A percentile compares a stretch with the other conserved stretches of the same genome.
These are phyloP conservation scores for Acanthosepion esculentum DNA, from an alignment of 2,888 invertebrate genomes.

Conservation along the genomic window DNA sequence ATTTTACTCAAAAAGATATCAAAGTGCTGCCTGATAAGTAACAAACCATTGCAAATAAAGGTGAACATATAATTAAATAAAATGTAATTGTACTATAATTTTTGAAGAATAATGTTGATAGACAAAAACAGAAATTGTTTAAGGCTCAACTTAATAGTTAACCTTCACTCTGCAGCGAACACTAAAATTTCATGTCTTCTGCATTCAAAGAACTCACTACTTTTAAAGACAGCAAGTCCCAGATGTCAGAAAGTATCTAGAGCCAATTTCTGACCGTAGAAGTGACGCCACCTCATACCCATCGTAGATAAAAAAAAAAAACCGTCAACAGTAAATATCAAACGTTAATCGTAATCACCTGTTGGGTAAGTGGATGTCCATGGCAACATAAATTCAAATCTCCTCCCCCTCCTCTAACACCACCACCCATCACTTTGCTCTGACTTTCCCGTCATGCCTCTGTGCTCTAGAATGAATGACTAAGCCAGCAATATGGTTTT, in stretches of 20 bases:
- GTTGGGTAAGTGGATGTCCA: not conserved
- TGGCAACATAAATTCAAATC: not conserved
- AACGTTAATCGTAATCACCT: constrained; percentile 13
- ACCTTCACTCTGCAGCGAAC: too few species aligned
- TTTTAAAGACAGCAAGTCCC: too few species aligned
- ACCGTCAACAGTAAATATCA: constrained; percentile 19
- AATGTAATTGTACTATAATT: too few species aligned
- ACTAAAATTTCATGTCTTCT: too few species aligned
- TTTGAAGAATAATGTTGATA: too few species aligned
- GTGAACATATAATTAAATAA: too few species aligned
- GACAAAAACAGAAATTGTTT: too few species aligned
- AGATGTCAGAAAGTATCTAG: not conserved
- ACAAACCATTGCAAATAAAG: too few species aligned
- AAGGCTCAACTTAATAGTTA: too few species aligned
- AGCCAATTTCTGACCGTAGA: not conserved
- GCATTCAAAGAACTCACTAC: too few species aligned
- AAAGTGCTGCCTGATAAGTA: too few species aligned
- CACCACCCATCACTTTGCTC: not conserved
- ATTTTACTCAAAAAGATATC: too few species aligned
- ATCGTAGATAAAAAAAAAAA: not conserved
- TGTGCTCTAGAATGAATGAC: not conserved
- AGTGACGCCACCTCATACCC: not conserved
- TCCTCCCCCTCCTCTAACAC: not conserved
- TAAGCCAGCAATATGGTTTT: not conserved
- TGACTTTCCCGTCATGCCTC: not conserved